Base-by-base conservation (phyloP, 1,140 invertebrate species). In the Aradophagus sp. region DNA sequence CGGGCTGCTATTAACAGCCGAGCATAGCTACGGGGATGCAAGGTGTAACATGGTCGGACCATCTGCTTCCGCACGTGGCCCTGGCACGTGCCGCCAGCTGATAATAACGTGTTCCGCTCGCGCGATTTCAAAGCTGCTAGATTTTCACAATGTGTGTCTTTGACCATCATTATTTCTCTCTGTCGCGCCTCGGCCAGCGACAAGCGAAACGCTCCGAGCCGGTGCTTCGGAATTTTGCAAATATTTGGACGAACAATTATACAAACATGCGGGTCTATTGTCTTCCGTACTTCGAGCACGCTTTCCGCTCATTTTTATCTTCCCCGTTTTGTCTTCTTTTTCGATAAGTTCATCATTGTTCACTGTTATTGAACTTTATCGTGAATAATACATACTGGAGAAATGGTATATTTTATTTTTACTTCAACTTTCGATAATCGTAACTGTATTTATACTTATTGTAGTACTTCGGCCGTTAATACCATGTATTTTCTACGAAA, bases 51-150 rank as follows among this genome's bases (percentile, higher is more conserved):
- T 71, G 72, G 65, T 66, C 66, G 73, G 70, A 76, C 77, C 81
- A 83, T 83, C 80, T 83, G 81, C 80, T 79, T 76, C 58, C 74
- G 76, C 80, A 81, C 80, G 80, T 80, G 81, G 79, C 78, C 58
- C 76, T 48, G 78, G 77, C 80, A 82, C 80, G 79, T 81, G 80
- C 78, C 73, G 71, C 75, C 78, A 78, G 79, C 79, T 80, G 80
- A 82, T 82, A 82, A 81, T 80, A 80, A 80, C 73, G 74, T 79
- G 74, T 75, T 68, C 61, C 65, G 44, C 59, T 76, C 67, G 44
- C 38, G 58, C 71, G 71, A 74, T 75, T 76, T 73, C 67, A 77
- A 73, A 71, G 61, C 73, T 69, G 44, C 73, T 73, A 74, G 74
- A 77, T 76, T 76, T 76, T 65, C 65, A 74, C 62, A 74, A n/a